Conservation (phyloP, 2,888 invertebrate genomes). For the Dorcus hopei region DNA sequence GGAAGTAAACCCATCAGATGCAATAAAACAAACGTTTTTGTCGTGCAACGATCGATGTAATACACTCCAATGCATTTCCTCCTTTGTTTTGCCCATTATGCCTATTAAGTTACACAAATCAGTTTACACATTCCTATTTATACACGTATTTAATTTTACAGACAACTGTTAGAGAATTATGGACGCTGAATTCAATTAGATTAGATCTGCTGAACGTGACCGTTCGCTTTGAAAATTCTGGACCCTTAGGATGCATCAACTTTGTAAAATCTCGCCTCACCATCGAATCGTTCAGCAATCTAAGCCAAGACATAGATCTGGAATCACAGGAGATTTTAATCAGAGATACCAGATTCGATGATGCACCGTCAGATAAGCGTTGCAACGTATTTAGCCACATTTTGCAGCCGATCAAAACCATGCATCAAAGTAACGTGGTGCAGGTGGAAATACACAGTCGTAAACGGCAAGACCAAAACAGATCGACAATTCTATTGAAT, state of each 20-base stretch:
- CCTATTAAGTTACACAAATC: too few species aligned
- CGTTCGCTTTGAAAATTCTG: conserved; percentile 61
- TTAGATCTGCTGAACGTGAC: conserved; percentile 85
- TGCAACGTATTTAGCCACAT: conserved; percentile 88
- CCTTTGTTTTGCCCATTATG: background rate
- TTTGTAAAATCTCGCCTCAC: conserved; percentile 87
- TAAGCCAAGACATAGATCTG: conserved; percentile 86
- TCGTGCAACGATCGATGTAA: too few species aligned
- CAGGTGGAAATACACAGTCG: conserved; percentile 53
- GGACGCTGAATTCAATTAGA: conserved; percentile 76
- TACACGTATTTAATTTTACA: conserved; percentile 24
- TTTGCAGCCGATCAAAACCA: conserved; percentile 62
- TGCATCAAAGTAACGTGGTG: conserved; percentile 36
- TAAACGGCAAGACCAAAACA: conserved; percentile 63
- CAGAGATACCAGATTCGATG: conserved; percentile 69
- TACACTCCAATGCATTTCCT: too few species aligned
- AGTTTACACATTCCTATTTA: too few species aligned
- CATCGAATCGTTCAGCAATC: conserved; percentile 82
- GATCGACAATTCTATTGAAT: conserved; percentile 86
- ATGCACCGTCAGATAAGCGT: conserved; percentile 64
- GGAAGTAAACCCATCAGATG: too few species aligned
- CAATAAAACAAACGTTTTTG: too few species aligned
- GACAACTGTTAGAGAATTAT: conserved; percentile 54
- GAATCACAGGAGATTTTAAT: conserved; percentile 88
- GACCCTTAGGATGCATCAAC: conserved; percentile 79